Evolutionary conservation across 2,113 vertebrate genomes (phyloP), one percentile per base, ranked within the genome.

Genomic region (Tautogolabrus adspersus): DNA sequence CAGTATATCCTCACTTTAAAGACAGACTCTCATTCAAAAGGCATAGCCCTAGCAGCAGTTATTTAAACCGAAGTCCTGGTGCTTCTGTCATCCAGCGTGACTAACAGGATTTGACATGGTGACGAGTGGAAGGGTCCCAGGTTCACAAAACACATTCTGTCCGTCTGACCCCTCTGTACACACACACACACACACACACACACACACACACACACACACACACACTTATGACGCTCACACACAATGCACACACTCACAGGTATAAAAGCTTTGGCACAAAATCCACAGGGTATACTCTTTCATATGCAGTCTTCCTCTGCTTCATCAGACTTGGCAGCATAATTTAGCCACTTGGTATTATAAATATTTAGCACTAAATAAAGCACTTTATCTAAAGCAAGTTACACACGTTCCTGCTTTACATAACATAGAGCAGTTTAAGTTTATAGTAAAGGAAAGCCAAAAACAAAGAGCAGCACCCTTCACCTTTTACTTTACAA

Each of bases 61-160:
- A 70, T 80, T 89, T 75, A 78, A 83, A 83, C 74, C 15, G 3
- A 79, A 87, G 72, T 81, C 75, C 71, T 51, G 67, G 30, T 64
- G 68, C 68, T 19, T 72, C 83, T 79, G 69, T 84, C 86, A 88
- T 75, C 81, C 83, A 71, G 77, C 69, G 6, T 89, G 83, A 77
- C 86, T 79, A 92, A 91, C 81, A 76, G 75, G 86, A 86, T 91
- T 84, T 88, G 87, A 85, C 88, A 85, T 38, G 75, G 79, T 72
- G 81, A 85, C 34, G 59, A 75, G 65, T 54, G 59, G 72, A 88
- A 47, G 18, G 69, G 69, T 78, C 79, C 70, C 73, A 84, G 75
- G 83, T 91, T 87, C 73, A 83, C 73, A 61, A 79, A 87, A 75
- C 87, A 87, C 74, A 88, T 82, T 87, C 61, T 82, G 65, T 83